phyloP scores from a whole-genome alignment of 2,113 vertebrate genomes.

The Leptodactylus fuscus region DNA sequence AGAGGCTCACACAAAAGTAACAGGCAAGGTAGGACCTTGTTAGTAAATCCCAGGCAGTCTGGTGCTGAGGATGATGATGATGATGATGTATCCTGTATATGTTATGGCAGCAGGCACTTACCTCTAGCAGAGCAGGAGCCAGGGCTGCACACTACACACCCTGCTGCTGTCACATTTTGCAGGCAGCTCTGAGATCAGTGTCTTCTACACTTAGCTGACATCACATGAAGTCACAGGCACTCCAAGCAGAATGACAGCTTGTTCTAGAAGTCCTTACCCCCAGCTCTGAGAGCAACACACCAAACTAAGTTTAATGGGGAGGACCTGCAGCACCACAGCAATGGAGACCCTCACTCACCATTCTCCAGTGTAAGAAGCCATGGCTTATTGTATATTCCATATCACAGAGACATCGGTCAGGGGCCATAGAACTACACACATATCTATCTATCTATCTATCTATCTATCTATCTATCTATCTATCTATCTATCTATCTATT shows the following conservation, averaged over 20 bases:
- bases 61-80: slow-evolving; percentile 4
- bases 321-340: slow-evolving; percentile 19
- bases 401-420: neutral
- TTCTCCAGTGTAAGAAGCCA: neutral
- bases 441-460: neutral
- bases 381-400: neutral
- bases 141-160: slow-evolving; percentile 76
- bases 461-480: neutral
- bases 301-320: slow-evolving; percentile 44
- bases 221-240: slow-evolving; percentile 84
- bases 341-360: slow-evolving; percentile 1
- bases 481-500: neutral
- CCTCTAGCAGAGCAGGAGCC: slow-evolving; percentile 79
- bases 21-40: slow-evolving; percentile 82
- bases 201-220: slow-evolving; percentile 88
- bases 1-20: slow-evolving; percentile 82
- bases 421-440: too few species aligned
- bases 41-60: slow-evolving; percentile 61
- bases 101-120: slow-evolving; percentile 70
- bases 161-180: slow-evolving; percentile 88
- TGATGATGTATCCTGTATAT: slow-evolving; percentile 62
- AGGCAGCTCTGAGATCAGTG: slow-evolving; percentile 81
- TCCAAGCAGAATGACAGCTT: slow-evolving; percentile 80
- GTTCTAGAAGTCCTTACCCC: slow-evolving; percentile 62
- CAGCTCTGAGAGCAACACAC: slow-evolving; percentile 21